Evolutionary conservation across 2,797 vertebrate genomes (phyloP).

Genomic region (Microcaecilia unicolor): DNA sequence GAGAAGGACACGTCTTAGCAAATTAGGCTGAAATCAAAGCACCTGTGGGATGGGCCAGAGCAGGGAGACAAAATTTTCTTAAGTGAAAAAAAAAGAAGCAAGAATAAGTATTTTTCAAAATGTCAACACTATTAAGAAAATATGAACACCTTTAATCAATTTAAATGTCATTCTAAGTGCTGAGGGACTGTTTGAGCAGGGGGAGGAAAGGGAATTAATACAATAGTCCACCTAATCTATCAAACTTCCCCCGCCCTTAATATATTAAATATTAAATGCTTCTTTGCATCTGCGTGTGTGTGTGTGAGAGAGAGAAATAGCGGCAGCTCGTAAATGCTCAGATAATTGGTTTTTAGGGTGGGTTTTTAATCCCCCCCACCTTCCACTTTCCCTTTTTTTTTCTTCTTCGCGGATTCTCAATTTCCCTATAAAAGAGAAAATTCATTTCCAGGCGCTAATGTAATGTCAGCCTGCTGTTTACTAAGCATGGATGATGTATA

Average conservation of each 20-base stretch:
- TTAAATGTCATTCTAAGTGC: conserved; percentile 33
- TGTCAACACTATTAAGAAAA: conserved; percentile 39
- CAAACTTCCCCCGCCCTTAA: conserved; percentile 45
- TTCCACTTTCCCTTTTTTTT: conserved; percentile 35
- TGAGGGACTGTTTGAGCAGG: conserved; percentile 7
- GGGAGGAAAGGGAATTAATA: conserved; percentile 19
- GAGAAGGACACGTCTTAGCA: too few species aligned
- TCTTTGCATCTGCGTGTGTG: conserved; percentile 39
- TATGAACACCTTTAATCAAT: conserved; percentile 36
- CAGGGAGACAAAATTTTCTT: too few species aligned
- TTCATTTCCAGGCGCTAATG: conserved; percentile 97
- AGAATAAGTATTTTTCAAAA: conserved; percentile 41
- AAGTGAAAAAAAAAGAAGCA: background rate
- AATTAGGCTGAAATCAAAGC: too few species aligned
- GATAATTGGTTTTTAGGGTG: conserved; percentile 48
- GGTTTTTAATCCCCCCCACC: conserved; percentile 17
- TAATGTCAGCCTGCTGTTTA: conserved; percentile 97
- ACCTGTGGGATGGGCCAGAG: too few species aligned
- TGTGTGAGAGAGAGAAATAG: conserved; percentile 24
- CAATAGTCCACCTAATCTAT: conserved; percentile 32
- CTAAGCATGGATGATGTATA: conserved; percentile 98
- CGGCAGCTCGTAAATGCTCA: conserved; percentile 44
- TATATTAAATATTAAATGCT: conserved; percentile 45
- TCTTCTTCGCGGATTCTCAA: conserved; percentile 81
- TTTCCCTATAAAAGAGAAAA: conserved; percentile 97